A percentile compares a stretch with the other conserved stretches of the same genome.
phyloP scores from a whole-genome alignment of 2,888 invertebrate species.

The Caenorhabditis angaria region DNA sequence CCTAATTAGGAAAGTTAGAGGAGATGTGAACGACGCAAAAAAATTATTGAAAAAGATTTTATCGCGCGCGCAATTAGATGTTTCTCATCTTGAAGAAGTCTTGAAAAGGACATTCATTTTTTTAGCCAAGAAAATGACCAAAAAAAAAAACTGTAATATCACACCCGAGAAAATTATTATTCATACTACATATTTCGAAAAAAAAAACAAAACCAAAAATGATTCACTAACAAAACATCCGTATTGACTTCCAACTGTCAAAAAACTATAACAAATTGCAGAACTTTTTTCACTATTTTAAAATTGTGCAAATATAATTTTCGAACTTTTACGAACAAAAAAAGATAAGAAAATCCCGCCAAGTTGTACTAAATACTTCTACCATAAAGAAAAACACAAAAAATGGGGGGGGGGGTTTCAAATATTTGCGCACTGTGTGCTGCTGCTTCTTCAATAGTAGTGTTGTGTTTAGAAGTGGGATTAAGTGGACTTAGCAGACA shows the following conservation, averaged over 20 bases:
- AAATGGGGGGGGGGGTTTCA: background rate
- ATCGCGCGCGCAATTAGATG: background rate
- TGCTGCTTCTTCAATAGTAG: background rate
- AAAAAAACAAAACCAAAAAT: background rate
- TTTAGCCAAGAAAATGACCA: too few relatives aligned
- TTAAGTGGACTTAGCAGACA: background rate
- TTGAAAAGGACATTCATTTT: too few relatives aligned
- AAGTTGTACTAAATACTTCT: too few relatives aligned
- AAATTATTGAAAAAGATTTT: background rate
- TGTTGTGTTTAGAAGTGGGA: slow-evolving; percentile 1
- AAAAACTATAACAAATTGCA: background rate
- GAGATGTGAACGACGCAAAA: background rate
- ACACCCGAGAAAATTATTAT: too few relatives aligned
- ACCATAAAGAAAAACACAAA: background rate
- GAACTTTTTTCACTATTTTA: too few relatives aligned
- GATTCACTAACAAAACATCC: background rate
- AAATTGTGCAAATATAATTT: background rate
- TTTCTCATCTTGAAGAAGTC: too few relatives aligned
- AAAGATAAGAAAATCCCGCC: background rate
- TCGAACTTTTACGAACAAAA: background rate
- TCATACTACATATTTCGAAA: too few relatives aligned
- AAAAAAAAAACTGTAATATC: too few relatives aligned
- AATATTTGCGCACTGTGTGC: slow-evolving; percentile 1
- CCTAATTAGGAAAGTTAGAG: background rate
- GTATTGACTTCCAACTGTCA: too few relatives aligned